Evolutionary conservation across 2,888 invertebrate species (phyloP), one percentile per base, ranked within the genome.

Genomic region (Lycocerus yunnanus): DNA sequence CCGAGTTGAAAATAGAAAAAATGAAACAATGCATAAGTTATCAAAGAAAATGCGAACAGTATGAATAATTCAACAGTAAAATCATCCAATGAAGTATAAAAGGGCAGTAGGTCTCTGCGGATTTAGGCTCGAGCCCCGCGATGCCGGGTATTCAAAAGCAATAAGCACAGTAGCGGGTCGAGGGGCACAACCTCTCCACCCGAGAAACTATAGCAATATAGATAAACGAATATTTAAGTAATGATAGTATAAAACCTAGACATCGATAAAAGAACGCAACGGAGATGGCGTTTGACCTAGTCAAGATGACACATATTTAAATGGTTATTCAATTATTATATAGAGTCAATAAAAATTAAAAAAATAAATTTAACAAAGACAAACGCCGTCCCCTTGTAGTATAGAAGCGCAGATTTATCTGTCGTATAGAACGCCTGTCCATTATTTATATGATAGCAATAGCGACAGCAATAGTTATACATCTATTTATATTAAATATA

Each of bases 71-170:
- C 78, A 80, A 69, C 27, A 68, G 69, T 69, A 68, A 75, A 75
- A 76, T 78, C 78, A 76, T 69, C 78, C 79, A 74, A 79, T 78
- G 80, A 80, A 80, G 77, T 78, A 68, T 75, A 78, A 79, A 78
- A 80, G 82, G 79, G 80, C 81, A 78, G 81, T 78, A 77, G 80
- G 80, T 80, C 78, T 78, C 76, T 78, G 79, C 74, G 77, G 77
- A 74, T 84, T 83, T 82, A 82, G 77, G 81, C 81, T 83, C 81
- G 80, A 81, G 80, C 84, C 82, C 84, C 84, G 85, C 85, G 85
- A 84, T 85, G 87, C 87, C 87, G 86, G 87, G 88, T 88, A 88
- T 88, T 87, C 88, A 86, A 86, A 88, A 88, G 87, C 87, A 88
- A 87, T 87, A 87, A 85, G 84, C 84, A 84, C 84, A 86, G 87